Base-by-base conservation (phyloP, 2,888 invertebrate genomes). In the Bombylius major region DNA sequence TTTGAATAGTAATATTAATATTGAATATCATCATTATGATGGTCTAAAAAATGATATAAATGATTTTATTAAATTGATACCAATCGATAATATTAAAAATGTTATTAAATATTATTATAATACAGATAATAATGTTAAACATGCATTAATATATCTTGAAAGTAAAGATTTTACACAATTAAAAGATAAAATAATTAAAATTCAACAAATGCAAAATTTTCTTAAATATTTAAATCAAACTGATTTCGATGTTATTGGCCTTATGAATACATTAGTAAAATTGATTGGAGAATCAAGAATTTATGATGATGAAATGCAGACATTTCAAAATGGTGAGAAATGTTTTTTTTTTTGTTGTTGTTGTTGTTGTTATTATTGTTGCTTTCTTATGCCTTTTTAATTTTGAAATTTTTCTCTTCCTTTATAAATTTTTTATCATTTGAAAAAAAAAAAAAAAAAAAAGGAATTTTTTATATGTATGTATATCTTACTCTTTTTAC, bases 91-190 rank as follows among this genome's bases (percentile, higher is more conserved):
- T 59, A 68, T 72, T n/a, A 66, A 67, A 60, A 56, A 63, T 31
- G 66, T 71, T 57, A 67, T 66, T 32, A 62, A 61, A 51, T 65
- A 64, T 50, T 73, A 70, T 59, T 71, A 70, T 61, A 64, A 62
- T 7, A 64, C 67, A 42, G 73, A 73, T 61, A 60, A 59, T 48
- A 70, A 72, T 60, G 70, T 72, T 46, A 69, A 70, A 51, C 64
- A 65, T 4, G 70, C 67, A 7, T 69, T 66, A 52, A 61, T 65
- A 33, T 72, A 68, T 55, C 61, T 73, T 42, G 62, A 63, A 54
- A 67, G 69, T 53, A 62, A 61, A 23, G 63, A 69, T 45, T 71
- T 71, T 55, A 55, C 60, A 42, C 58, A 63, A 44, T 58, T 72
- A 52, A 65, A 65, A 54, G 64, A 67, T 51, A 64, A 65, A 12